Evolutionary conservation across 2,888 invertebrate genomes (phyloP).

Genomic region (Penaeus monodon): DNA sequence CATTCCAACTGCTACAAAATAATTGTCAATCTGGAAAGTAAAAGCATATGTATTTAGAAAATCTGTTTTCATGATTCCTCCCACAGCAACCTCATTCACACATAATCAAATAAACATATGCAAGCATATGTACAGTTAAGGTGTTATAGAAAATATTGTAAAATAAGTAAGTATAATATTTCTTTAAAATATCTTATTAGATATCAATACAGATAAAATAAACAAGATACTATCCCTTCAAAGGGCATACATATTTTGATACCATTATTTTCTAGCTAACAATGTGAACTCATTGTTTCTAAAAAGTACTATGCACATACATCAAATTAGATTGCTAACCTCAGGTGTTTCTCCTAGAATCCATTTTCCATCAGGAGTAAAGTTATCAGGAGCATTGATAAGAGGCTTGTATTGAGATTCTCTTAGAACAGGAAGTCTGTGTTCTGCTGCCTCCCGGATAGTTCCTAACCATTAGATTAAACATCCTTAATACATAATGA

Average conservation of each 20-base stretch:
- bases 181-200: neutral
- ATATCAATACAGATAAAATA: neutral
- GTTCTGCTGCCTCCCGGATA: slow-evolving; percentile 68
- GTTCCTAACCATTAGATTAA: slow-evolving; percentile 66
- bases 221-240: no score
- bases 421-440: slow-evolving; percentile 74
- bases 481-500: slow-evolving; percentile 4
- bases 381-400: slow-evolving; percentile 79
- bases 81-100: neutral
- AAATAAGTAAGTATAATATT: neutral
- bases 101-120: neutral
- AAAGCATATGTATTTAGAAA: neutral
- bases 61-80: neutral
- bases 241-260: no score
- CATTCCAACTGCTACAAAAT: slow-evolving; percentile 82
- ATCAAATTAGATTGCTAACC: slow-evolving; percentile 67
- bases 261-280: no score
- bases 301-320: neutral
- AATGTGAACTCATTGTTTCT: no score
- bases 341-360: slow-evolving; percentile 79
- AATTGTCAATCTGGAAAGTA: slow-evolving; percentile 74
- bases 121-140: neutral
- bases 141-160: neutral
- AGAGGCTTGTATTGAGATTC: slow-evolving; percentile 70
- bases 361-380: slow-evolving; percentile 80